A percentile compares a stretch with the other conserved stretches of the same genome.
Evolutionary conservation across 2,797 vertebrate genomes (phyloP).

Genomic region (Sciurus carolinensis): DNA sequence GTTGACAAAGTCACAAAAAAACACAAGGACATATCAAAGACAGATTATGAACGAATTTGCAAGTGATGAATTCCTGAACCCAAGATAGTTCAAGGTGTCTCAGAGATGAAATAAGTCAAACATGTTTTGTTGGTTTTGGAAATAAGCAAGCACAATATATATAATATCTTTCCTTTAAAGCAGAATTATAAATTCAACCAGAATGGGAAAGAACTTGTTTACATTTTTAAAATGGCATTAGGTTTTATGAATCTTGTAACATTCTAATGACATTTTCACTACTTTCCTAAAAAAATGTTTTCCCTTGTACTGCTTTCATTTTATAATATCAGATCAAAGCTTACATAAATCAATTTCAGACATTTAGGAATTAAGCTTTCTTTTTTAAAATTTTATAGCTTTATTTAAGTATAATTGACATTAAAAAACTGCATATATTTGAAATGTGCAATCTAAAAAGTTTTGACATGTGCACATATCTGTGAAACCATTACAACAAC

Average conservation of each 20-base stretch:
- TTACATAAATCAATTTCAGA: slow-evolving; percentile 4
- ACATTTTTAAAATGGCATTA: not conserved
- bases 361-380: not conserved
- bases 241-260: not conserved
- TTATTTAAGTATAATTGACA: not conserved
- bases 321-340: slow-evolving; percentile 33
- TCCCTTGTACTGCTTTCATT: not conserved
- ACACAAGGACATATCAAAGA: slow-evolving; percentile 3
- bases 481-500: not conserved
- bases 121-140: not conserved
- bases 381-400: not conserved
- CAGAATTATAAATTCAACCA: not conserved
- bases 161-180: not conserved
- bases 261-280: slow-evolving; percentile 18
- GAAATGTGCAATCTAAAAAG: not conserved
- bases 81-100: not conserved
- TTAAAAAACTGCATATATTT: not conserved
- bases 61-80: slow-evolving; percentile 47
- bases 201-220: not conserved
- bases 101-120: slow-evolving; percentile 23
- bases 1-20: not conserved
- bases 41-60: not conserved
- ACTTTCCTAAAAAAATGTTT: not conserved
- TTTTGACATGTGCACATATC: not conserved
- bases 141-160: slow-evolving; percentile 10